Evolutionary conservation across 1,140 invertebrate species (phyloP).

Genomic region (Delia radicum): DNA sequence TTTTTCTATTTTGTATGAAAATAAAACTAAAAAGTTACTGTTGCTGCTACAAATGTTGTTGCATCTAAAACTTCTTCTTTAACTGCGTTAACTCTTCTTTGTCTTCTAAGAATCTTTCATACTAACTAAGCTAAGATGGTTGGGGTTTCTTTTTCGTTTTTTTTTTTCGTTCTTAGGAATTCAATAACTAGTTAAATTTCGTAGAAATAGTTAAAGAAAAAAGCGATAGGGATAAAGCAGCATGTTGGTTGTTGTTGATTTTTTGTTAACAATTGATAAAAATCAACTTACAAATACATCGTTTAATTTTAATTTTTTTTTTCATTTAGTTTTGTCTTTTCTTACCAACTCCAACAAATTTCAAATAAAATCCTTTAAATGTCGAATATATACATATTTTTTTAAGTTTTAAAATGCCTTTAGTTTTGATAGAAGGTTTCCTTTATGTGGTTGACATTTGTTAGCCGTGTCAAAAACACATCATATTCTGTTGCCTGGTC

Average conservation of each 20-base stretch:
- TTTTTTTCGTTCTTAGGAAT: not conserved
- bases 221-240: not conserved
- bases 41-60: not conserved
- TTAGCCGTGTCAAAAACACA: not conserved
- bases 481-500: not conserved
- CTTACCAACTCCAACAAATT: no score
- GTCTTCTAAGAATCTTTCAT: not conserved
- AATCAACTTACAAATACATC: not conserved
- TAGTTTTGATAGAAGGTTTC: no score
- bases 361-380: not conserved
- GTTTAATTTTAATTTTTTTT: not conserved
- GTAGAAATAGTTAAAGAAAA: not conserved
- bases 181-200: constrained; percentile 5
- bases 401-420: not conserved
- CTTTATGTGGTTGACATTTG: not conserved
- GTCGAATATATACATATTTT: not conserved
- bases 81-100: not conserved
- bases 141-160: not conserved
- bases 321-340: not conserved
- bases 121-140: not conserved
- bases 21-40: no score
- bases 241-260: not conserved
- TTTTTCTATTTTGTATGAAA: not conserved
- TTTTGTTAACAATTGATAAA: not conserved
- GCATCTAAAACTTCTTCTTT: not conserved